Evolutionary conservation across 1,140 invertebrate species (phyloP).

Genomic region (Phocides pigmalion): DNA sequence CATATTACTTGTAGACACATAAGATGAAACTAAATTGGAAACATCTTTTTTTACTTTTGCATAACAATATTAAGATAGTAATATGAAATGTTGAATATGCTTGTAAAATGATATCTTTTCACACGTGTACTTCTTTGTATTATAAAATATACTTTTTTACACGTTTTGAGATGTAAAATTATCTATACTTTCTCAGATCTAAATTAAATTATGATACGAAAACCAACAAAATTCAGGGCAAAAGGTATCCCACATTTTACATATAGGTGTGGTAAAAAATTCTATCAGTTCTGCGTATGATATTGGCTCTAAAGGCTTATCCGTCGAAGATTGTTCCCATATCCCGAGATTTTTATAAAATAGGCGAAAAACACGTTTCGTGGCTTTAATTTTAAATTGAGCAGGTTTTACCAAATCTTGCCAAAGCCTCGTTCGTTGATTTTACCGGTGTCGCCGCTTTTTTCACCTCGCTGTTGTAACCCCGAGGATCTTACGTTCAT

Average conservation of each 20-base stretch:
- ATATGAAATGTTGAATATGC: too few relatives aligned
- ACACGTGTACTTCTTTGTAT: too few relatives aligned
- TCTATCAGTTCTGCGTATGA: slow-evolving; percentile 57
- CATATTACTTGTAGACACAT: too few relatives aligned
- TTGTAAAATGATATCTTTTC: too few relatives aligned
- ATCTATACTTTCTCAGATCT: too few relatives aligned
- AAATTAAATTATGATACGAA: not conserved
- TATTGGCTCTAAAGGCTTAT: slow-evolving; percentile 60
- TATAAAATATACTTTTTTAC: too few relatives aligned
- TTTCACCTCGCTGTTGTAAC: slow-evolving; percentile 55
- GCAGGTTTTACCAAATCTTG: slow-evolving; percentile 76
- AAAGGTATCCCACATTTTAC: slow-evolving; percentile 7
- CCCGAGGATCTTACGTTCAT: slow-evolving; percentile 53
- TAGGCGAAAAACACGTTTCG: slow-evolving; percentile 83
- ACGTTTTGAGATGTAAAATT: too few relatives aligned
- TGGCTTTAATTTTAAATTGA: slow-evolving; percentile 84
- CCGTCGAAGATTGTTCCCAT: slow-evolving; percentile 77
- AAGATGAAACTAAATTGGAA: too few relatives aligned
- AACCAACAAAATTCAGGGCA: slow-evolving; percentile 1
- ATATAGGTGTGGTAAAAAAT: slow-evolving; percentile 46
- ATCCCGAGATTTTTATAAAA: slow-evolving; percentile 82
- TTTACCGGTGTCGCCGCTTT: slow-evolving; percentile 64
- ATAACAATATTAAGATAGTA: too few relatives aligned
- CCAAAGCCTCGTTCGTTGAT: slow-evolving; percentile 71
- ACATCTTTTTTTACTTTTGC: too few relatives aligned